phyloP scores from a whole-genome alignment of 1,140 invertebrate genomes.

The Micrasema minimum region DNA sequence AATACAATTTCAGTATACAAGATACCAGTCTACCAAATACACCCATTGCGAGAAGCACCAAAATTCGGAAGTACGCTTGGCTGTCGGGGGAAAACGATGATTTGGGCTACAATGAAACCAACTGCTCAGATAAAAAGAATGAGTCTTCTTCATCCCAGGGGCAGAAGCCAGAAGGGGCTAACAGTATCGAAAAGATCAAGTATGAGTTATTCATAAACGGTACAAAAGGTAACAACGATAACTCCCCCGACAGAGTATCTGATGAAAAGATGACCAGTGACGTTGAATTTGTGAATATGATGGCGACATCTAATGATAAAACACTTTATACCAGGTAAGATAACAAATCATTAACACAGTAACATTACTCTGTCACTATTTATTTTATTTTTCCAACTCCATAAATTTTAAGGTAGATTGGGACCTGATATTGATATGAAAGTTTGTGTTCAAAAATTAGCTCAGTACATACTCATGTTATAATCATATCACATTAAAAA shows the following conservation, averaged over 20 bases:
- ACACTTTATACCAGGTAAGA: slow-evolving; percentile 19
- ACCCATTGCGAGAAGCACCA: slow-evolving; percentile 64
- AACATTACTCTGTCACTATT: no score
- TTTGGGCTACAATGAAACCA: slow-evolving; percentile 36
- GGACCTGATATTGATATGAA: no score
- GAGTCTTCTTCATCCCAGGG: not conserved
- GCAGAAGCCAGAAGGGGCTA: not conserved
- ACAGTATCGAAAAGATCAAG: not conserved
- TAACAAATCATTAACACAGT: no score
- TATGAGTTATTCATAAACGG: not conserved
- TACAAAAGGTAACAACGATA: not conserved
- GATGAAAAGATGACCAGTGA: slow-evolving; percentile 3
- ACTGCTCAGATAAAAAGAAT: not conserved
- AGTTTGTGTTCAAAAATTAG: no score
- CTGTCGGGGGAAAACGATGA: slow-evolving; percentile 56
- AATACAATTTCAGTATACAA: slow-evolving; percentile 60
- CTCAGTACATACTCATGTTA: no score
- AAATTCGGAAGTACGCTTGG: slow-evolving; percentile 65
- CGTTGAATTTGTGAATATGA: not conserved
- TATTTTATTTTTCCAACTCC: no score
- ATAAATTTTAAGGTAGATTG: no score
- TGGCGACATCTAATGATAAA: slow-evolving; percentile 6
- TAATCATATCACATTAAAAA: no score
- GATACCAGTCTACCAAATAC: slow-evolving; percentile 63
- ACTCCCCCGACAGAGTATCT: not conserved